Conservation (phyloP, 2,113 vertebrate species). For the Psophia crepitans region DNA sequence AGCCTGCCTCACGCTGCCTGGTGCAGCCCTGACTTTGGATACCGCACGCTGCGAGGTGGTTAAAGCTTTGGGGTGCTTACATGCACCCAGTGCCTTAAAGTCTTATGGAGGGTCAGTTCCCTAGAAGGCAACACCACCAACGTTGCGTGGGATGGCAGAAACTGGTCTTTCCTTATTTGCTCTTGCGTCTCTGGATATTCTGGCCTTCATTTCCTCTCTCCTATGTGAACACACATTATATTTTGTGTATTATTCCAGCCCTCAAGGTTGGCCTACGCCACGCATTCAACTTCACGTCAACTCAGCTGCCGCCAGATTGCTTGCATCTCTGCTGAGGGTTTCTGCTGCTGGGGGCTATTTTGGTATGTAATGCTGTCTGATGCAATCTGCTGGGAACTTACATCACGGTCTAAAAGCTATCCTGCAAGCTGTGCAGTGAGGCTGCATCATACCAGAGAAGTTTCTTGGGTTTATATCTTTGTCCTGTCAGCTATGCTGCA, state of each 20-base stretch:
- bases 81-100: background rate
- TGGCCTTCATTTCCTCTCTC: background rate
- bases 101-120: rapidly evolving
- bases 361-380: background rate
- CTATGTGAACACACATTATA: background rate
- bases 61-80: rapidly evolving
- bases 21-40: background rate
- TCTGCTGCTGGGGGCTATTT: background rate
- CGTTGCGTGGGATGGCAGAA: background rate
- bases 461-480: background rate
- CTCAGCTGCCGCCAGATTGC: background rate
- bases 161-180: background rate
- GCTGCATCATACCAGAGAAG: background rate
- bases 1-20: background rate
- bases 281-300: background rate
- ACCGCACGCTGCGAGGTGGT: rapidly evolving
- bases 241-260: background rate
- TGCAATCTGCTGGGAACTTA: background rate
- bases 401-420: background rate
- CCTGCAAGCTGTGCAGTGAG: background rate
- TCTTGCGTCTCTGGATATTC: background rate
- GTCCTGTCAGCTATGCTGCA: background rate
- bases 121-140: background rate
- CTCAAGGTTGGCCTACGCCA: background rate
- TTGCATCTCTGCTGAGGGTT: background rate